A percentile compares a stretch with the other conserved stretches of the same genome.
Conservation (phyloP, 1,140 invertebrate species). For the Leptopilina boulardi region DNA sequence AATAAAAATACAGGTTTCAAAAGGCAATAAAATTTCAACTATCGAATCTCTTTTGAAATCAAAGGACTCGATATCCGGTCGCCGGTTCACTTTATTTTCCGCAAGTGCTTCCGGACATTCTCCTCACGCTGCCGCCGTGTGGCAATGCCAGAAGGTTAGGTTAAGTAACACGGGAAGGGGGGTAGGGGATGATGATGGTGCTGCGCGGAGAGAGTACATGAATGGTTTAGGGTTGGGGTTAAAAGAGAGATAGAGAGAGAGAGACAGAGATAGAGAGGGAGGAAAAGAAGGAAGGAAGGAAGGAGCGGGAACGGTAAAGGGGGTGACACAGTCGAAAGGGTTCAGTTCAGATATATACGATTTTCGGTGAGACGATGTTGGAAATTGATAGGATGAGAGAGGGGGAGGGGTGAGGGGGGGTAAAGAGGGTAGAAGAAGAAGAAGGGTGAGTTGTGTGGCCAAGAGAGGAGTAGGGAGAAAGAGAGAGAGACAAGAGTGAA, state of each 20-base stretch:
- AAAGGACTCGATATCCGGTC: slow-evolving; percentile 58
- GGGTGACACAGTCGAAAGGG: slow-evolving; percentile 50
- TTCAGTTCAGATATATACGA: slow-evolving; percentile 53
- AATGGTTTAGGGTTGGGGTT: slow-evolving; percentile 37
- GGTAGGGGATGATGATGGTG: slow-evolving; percentile 53
- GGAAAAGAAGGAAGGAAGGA: too few relatives aligned
- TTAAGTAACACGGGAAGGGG: too few relatives aligned
- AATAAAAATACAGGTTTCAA: neutral
- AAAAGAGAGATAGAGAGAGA: too few relatives aligned
- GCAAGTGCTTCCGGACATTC: slow-evolving; percentile 72
- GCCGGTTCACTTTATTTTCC: slow-evolving; percentile 68
- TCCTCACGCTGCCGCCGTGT: slow-evolving; percentile 61
- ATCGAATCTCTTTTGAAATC: slow-evolving; percentile 39
- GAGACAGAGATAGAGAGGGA: too few relatives aligned
- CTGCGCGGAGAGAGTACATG: slow-evolving; percentile 42
- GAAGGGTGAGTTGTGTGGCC: slow-evolving; percentile 34
- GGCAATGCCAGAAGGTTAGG: slow-evolving; percentile 64
- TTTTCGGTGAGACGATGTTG: slow-evolving; percentile 45
- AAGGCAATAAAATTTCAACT: slow-evolving; percentile 1
- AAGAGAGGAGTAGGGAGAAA: slow-evolving; percentile 51
- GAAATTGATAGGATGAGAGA: slow-evolving; percentile 4
- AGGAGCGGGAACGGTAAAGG: too few relatives aligned
- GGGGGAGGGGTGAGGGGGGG: too few relatives aligned
- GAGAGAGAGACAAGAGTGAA: slow-evolving; percentile 11
- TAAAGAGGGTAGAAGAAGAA: slow-evolving; percentile 8